phyloP scores from a whole-genome alignment of 2,797 vertebrate genomes.

The Smutsia gigantea region DNA sequence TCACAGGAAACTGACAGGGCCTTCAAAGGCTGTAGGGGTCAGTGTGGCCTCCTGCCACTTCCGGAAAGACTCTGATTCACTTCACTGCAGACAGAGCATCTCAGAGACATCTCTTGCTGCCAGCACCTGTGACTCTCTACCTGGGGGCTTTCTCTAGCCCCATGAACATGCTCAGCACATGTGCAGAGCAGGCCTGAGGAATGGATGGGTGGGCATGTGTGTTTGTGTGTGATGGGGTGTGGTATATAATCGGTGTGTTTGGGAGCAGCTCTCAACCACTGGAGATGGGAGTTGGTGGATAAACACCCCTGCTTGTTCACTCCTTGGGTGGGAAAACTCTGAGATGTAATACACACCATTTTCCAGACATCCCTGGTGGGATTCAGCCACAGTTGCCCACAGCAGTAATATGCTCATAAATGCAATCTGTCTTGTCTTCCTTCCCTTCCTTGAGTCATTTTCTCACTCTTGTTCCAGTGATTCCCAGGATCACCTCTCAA shows the following conservation, averaged over 20 bases:
- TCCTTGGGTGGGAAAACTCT: neutral
- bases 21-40: neutral
- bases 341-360: neutral
- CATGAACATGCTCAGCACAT: neutral
- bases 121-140: neutral
- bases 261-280: neutral
- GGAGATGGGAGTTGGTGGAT: neutral
- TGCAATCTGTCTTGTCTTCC: neutral
- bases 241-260: neutral
- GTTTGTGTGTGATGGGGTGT: neutral
- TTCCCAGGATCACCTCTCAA: neutral
- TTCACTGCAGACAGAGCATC: neutral
- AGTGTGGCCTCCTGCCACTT: neutral
- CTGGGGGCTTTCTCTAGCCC: neutral
- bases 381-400: neutral
- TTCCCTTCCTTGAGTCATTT: slow-evolving; percentile 16
- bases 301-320: neutral
- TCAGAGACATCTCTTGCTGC: neutral
- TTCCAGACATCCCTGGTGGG: neutral
- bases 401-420: neutral
- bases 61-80: neutral
- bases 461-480: neutral
- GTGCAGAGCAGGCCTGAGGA: neutral
- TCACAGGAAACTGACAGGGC: neutral
- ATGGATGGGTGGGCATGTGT: neutral